Conservation (phyloP, 2,113 vertebrate genomes). For the Pygoscelis antarcticus region DNA sequence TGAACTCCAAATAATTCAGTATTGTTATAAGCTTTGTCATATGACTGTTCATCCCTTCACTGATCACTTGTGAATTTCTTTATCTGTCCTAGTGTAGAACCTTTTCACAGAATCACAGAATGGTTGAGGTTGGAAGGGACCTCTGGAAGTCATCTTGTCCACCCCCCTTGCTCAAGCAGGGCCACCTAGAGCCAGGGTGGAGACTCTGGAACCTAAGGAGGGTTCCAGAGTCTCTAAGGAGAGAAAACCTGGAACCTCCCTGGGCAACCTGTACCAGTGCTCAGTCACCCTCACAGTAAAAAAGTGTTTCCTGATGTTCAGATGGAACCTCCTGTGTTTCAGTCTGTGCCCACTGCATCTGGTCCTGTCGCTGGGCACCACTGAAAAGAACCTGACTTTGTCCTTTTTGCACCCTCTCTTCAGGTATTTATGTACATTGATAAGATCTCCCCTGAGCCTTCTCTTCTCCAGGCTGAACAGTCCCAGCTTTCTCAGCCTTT, state of each 20-base stretch:
- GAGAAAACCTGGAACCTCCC: not conserved
- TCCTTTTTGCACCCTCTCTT: not conserved
- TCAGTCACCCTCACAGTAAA: not conserved
- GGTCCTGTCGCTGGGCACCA: too few species aligned
- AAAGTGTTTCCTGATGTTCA: not conserved
- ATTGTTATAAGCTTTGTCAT: not conserved
- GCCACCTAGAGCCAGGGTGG: not conserved
- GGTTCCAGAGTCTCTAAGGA: not conserved
- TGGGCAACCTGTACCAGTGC: not conserved
- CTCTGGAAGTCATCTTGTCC: not conserved
- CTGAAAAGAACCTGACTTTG: not conserved
- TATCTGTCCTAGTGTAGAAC: not conserved
- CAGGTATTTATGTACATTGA: not conserved
- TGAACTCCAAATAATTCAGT: not conserved
- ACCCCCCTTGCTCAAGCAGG: not conserved
- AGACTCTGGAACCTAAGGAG: not conserved
- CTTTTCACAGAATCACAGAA: not conserved
- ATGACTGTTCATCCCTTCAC: not conserved
- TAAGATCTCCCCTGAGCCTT: not conserved
- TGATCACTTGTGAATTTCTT: not conserved
- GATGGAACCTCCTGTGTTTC: not conserved
- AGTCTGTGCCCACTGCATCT: not conserved
- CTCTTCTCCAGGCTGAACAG: not conserved
- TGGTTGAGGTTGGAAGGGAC: not conserved
- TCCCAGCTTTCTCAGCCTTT: not conserved